phyloP scores from a whole-genome alignment of 2,113 vertebrate species.

The Oryzias melastigma region DNA sequence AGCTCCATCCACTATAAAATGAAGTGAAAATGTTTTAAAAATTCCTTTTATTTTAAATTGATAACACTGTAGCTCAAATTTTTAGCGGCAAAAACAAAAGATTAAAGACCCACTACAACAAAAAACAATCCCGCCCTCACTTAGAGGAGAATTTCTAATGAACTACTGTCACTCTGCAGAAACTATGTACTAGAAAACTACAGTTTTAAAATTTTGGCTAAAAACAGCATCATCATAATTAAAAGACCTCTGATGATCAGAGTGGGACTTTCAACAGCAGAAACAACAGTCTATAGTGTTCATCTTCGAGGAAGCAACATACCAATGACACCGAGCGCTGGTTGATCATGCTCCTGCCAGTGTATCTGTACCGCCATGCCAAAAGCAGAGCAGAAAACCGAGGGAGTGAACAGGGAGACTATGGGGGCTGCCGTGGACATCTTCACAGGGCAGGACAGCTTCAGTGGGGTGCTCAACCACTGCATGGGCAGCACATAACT shows the following conservation, averaged over 20 bases:
- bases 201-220: too few relatives aligned
- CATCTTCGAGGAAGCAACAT: neutral
- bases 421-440: neutral
- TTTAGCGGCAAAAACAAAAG: too few relatives aligned
- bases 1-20: constrained; percentile 58
- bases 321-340: constrained; percentile 52
- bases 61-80: too few relatives aligned
- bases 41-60: too few relatives aligned
- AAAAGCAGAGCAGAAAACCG: constrained; percentile 62
- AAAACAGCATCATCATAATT: too few relatives aligned
- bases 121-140: neutral
- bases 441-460: constrained; percentile 68
- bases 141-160: too few relatives aligned
- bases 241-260: too few relatives aligned
- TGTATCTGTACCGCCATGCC: constrained; percentile 64
- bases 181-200: too few relatives aligned
- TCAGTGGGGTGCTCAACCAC: constrained; percentile 73
- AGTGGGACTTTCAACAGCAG: neutral
- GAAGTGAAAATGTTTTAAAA: too few relatives aligned
- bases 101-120: too few relatives aligned
- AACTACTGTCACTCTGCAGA: too few relatives aligned
- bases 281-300: too few relatives aligned
- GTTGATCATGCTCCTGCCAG: constrained; percentile 23
- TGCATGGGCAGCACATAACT: constrained; percentile 71
- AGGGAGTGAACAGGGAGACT: constrained; percentile 2